A percentile compares a stretch with the other conserved stretches of the same genome.
Conservation (phyloP, 2,888 invertebrate genomes). For the Sicus ferrugineus region DNA sequence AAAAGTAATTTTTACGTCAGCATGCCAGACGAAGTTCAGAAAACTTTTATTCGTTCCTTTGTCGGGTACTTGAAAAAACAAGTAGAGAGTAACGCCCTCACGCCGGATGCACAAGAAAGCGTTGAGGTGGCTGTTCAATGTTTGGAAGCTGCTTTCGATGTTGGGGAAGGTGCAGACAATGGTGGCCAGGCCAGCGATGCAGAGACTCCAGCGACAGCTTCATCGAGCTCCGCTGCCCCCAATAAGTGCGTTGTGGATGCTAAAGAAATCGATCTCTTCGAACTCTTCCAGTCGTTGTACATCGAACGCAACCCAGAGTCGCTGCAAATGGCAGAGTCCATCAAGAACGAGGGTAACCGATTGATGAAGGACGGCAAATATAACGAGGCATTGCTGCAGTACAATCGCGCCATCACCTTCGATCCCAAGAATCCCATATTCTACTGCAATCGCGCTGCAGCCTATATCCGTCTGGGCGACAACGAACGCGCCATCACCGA, state of each 20-base stretch:
- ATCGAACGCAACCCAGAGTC: conserved; percentile 66
- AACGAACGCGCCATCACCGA: conserved; percentile 87
- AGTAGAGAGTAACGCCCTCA: conserved; percentile 52
- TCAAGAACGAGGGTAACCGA: conserved; percentile 88
- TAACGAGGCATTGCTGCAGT: conserved; percentile 82
- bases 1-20: conserved; percentile 17
- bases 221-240: conserved; percentile 21
- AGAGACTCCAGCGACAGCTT: conserved; percentile 5
- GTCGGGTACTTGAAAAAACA: conserved; percentile 61
- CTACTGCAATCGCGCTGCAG: conserved; percentile 97
- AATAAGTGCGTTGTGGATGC: conserved; percentile 39
- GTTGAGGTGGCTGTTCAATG: conserved; percentile 95
- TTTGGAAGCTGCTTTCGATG: conserved; percentile 86
- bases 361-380: conserved; percentile 87
- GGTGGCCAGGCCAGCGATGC: conserved; percentile 27
- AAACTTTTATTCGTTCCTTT: conserved; percentile 61
- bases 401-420: conserved; percentile 85
- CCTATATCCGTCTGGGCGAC: conserved; percentile 87
- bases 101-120: conserved; percentile 62
- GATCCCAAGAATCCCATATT: conserved; percentile 92
- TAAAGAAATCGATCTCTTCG: conserved; percentile 63
- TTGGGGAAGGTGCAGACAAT: conserved; percentile 62
- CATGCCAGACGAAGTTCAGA: conserved; percentile 61
- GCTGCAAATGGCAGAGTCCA: conserved; percentile 77
- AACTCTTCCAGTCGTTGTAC: conserved; percentile 64